Conservation (phyloP, 2,888 invertebrate species). For the Caradrina kadenii region DNA sequence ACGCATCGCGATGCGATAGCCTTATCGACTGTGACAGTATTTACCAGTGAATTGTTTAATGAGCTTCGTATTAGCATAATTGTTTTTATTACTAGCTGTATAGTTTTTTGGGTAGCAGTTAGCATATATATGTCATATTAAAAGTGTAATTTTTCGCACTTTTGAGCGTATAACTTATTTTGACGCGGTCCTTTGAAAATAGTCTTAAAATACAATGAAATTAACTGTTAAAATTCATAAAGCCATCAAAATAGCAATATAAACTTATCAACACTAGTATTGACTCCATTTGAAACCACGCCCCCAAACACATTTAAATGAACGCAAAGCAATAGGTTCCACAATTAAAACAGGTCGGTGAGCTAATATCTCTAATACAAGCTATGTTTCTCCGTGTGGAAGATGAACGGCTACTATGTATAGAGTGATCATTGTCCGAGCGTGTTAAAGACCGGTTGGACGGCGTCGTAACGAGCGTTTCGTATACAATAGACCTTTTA, state of each 20-base stretch:
- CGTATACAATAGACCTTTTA: constrained; percentile 91
- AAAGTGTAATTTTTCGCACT: constrained; percentile 11
- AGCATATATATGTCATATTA: constrained; percentile 6
- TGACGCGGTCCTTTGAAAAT: too few relatives aligned
- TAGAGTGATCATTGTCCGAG: constrained; percentile 88
- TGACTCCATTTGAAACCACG: constrained; percentile 49
- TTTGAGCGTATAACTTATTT: neutral
- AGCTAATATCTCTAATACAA: constrained; percentile 70
- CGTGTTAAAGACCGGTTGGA: constrained; percentile 89
- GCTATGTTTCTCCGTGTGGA: constrained; percentile 67
- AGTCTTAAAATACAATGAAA: neutral
- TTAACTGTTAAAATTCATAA: constrained; percentile 1
- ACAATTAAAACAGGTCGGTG: constrained; percentile 68
- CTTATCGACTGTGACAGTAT: constrained; percentile 83
- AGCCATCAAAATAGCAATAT: constrained; percentile 14
- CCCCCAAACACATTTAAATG: constrained; percentile 47
- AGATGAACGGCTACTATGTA: constrained; percentile 84
- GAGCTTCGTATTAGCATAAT: constrained; percentile 82
- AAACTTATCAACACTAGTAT: constrained; percentile 38
- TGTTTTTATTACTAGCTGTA: constrained; percentile 71
- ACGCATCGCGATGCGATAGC: constrained; percentile 84
- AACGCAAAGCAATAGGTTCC: constrained; percentile 53
- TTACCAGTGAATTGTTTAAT: constrained; percentile 84
- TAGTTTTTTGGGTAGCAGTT: constrained; percentile 22
- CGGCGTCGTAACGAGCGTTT: constrained; percentile 86